These are phyloP conservation scores for Drosophila siamana DNA, from an alignment of 2,888 invertebrate genomes.

Conservation along the genomic window DNA sequence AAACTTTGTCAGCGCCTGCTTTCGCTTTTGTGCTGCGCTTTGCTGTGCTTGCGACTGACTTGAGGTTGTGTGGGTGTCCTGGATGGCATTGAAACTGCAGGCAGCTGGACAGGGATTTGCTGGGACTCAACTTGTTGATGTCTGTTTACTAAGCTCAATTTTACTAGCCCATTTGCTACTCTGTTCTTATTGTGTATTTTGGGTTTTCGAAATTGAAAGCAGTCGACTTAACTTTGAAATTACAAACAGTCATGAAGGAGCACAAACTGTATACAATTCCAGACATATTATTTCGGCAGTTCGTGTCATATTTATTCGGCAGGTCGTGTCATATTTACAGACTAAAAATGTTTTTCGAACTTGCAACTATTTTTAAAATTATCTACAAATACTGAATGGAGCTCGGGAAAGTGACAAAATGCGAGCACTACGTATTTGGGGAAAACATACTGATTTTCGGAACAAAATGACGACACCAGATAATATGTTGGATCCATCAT, in stretches of 20 bases:
- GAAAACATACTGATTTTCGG: too few relatives aligned
- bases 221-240: not conserved
- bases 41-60: not conserved
- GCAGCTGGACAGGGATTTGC: conserved; percentile 5
- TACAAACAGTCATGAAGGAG: too few relatives aligned
- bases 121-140: conserved; percentile 46
- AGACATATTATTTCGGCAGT: not conserved
- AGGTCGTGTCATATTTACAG: not conserved
- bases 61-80: conserved; percentile 21
- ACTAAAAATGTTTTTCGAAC: conserved; percentile 5
- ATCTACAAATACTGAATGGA: not conserved
- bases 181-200: too few relatives aligned
- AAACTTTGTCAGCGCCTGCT: conserved; percentile 27
- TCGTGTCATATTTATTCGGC: not conserved
- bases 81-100: conserved; percentile 23
- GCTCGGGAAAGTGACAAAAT: not conserved
- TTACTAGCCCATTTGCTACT: too few relatives aligned
- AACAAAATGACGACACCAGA: not conserved
- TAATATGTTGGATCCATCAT: not conserved
- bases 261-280: not conserved
- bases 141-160: not conserved
- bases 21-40: not conserved
- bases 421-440: too few relatives aligned
- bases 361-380: conserved; percentile 1
- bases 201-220: not conserved